Evolutionary conservation across 30 jellyfish, hydroid and myxozoan species (phyloP).

Genomic region (Clytia hemisphaerica): DNA sequence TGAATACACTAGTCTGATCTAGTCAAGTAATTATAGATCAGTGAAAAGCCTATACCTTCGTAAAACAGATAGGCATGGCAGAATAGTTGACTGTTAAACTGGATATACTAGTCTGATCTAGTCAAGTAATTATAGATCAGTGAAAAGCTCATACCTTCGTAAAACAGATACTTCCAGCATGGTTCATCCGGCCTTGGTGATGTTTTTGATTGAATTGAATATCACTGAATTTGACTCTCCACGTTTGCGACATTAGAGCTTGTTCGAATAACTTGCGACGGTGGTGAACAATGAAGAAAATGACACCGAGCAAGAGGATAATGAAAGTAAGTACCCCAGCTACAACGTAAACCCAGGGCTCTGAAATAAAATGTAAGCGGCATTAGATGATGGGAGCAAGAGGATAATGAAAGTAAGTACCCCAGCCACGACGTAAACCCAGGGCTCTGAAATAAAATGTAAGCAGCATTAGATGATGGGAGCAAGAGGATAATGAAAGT

Average conservation of each 20-base stretch:
- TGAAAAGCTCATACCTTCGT: no score
- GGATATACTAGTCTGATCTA: no score
- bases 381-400: no score
- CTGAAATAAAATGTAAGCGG: conserved; percentile 11
- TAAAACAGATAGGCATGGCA: no score
- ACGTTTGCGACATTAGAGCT: conserved; percentile 54
- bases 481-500: conserved; percentile 21
- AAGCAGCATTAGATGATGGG: no score
- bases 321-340: conserved; percentile 34
- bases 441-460: conserved; percentile 8
- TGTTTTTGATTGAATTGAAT: conserved; percentile 45
- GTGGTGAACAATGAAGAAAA: conserved; percentile 27
- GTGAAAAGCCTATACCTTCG: no score
- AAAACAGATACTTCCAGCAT: no score
- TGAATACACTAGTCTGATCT: no score
- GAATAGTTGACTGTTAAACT: no score
- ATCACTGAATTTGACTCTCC: conserved; percentile 60
- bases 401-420: conserved; percentile 24
- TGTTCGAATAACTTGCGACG: conserved; percentile 61
- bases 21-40: no score
- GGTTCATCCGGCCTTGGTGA: no score
- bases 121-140: no score
- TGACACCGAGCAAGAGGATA: conserved; percentile 13
- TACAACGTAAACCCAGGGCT: conserved; percentile 39
- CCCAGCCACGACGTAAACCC: conserved; percentile 52